These are phyloP conservation scores for Globia sparganii DNA, from an alignment of 2,888 invertebrate species.

Conservation along the genomic window DNA sequence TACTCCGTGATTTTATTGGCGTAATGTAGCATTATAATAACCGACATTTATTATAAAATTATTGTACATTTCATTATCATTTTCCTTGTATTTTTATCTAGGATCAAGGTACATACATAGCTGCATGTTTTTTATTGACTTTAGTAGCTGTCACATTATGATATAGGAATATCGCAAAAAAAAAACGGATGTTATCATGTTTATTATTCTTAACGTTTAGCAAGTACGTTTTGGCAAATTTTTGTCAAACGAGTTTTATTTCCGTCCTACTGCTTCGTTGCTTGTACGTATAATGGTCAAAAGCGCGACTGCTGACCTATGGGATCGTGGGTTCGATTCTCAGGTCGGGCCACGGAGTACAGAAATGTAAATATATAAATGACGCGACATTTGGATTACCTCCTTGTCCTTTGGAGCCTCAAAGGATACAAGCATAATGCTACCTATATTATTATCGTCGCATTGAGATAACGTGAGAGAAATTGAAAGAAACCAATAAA, in stretches of 20 bases:
- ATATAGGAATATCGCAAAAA: conserved; percentile 1
- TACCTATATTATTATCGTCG: no score
- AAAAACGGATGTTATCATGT: neutral
- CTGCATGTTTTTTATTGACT: neutral
- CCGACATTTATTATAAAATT: neutral
- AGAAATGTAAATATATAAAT: neutral
- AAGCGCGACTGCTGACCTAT: neutral
- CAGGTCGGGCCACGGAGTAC: neutral
- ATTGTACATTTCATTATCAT: neutral
- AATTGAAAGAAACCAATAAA: conserved; percentile 3
- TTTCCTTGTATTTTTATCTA: conserved; percentile 10
- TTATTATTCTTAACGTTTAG: neutral
- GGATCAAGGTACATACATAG: neutral
- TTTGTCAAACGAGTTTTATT: neutral
- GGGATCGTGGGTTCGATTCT: neutral
- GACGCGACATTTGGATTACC: neutral
- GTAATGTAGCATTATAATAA: neutral
- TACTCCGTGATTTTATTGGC: no score
- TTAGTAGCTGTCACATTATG: neutral
- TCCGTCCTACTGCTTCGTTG: neutral
- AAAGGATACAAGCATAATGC: neutral
- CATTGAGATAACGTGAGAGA: neutral
- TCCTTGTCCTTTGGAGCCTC: no score
- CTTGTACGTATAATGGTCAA: neutral
- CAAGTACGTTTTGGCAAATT: neutral